These are phyloP conservation scores for Jacana jacana DNA, from an alignment of 2,113 vertebrate species.

Conservation along the genomic window DNA sequence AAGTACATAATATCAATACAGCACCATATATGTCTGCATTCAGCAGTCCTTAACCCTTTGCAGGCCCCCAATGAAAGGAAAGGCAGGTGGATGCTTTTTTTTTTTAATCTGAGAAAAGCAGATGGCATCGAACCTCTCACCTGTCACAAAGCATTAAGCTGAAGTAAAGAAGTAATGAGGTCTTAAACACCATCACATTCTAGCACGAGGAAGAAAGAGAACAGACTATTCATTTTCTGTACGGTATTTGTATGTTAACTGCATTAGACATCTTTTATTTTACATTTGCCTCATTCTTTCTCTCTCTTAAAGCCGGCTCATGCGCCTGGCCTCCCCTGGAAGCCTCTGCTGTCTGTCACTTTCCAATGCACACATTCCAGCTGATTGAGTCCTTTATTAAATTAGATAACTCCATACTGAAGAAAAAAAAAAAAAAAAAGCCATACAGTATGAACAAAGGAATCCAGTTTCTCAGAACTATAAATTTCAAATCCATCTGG, in stretches of 20 bases:
- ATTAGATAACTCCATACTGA: background rate
- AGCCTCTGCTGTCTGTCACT: slow-evolving; percentile 20
- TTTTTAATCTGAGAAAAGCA: slow-evolving; percentile 21
- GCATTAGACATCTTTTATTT: background rate
- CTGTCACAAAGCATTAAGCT: slow-evolving; percentile 30
- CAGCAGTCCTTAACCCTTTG: slow-evolving; percentile 36
- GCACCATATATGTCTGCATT: slow-evolving; percentile 40
- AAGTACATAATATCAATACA: slow-evolving; percentile 51
- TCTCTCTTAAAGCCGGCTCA: background rate
- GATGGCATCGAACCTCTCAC: slow-evolving; percentile 28
- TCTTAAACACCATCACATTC: background rate
- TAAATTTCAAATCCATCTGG: slow-evolving; percentile 59
- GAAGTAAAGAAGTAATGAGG: background rate
- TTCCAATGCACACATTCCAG: slow-evolving; percentile 52
- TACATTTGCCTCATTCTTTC: slow-evolving; percentile 4
- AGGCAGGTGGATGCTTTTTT: background rate
- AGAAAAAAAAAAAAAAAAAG: background rate
- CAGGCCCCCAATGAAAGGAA: slow-evolving; percentile 3
- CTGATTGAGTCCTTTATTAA: slow-evolving; percentile 54
- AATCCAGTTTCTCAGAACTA: slow-evolving; percentile 65
- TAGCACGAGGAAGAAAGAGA: background rate
- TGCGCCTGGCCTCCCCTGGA: slow-evolving; percentile 25
- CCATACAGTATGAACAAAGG: slow-evolving; percentile 41
- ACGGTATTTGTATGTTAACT: background rate
- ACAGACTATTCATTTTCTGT: background rate